These are phyloP conservation scores for Remorina albescens DNA, from an alignment of 2,797 vertebrate species.

Conservation along the genomic window DNA sequence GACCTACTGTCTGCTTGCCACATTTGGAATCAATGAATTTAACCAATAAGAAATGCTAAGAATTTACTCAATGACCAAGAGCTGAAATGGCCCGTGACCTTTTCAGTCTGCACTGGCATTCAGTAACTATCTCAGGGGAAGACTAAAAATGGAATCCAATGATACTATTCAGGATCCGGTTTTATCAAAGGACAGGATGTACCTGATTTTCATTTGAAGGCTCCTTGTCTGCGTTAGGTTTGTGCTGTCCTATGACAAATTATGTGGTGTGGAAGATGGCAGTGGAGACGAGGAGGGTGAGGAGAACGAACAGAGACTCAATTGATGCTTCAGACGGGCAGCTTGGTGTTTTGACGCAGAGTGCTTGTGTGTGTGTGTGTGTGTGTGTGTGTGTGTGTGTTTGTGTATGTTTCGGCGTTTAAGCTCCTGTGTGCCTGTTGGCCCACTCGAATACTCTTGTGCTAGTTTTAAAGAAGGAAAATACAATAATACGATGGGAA, in stretches of 20 bases:
- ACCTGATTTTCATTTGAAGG: constrained; percentile 45
- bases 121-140: constrained; percentile 32
- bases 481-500: constrained; percentile 47
- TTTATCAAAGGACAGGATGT: constrained; percentile 8
- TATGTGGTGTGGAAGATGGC: constrained; percentile 65
- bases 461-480: constrained; percentile 27
- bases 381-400: constrained; percentile 18
- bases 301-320: constrained; percentile 59
- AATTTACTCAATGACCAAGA: constrained; percentile 52
- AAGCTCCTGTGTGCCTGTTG: constrained; percentile 12
- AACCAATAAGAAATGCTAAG: constrained; percentile 47
- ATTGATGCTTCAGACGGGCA: constrained; percentile 59
- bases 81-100: constrained; percentile 41
- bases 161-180: background rate
- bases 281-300: constrained; percentile 52
- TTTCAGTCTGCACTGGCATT: constrained; percentile 22
- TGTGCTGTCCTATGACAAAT: constrained; percentile 57
- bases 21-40: constrained; percentile 34
- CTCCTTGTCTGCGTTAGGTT: constrained; percentile 36
- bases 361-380: constrained; percentile 30
- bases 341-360: constrained; percentile 46
- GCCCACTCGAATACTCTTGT: constrained; percentile 22
- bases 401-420: constrained; percentile 44
- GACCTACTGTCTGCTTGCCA: constrained; percentile 24
- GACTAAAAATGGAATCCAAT: constrained; percentile 17